Evolutionary conservation across 2,113 vertebrate genomes (phyloP), one percentile per base, ranked within the genome.

Genomic region (Cavia porcellus): DNA sequence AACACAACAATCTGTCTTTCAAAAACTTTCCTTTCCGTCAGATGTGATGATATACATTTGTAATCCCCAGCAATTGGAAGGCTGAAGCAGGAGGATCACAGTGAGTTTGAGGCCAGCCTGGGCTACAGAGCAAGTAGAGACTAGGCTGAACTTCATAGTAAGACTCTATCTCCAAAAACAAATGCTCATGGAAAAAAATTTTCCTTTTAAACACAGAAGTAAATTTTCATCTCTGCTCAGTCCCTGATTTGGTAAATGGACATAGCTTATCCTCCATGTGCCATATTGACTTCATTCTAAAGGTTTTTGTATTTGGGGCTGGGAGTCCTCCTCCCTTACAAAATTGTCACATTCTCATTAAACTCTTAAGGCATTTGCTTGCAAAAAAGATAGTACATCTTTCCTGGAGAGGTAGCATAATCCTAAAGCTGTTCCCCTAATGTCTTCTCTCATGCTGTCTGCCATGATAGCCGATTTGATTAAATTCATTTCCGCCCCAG

Each of bases 401-500:
- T 88, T 82, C 77, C 64, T 19, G 55, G 88, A 92, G 55, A 75
- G 86, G 88, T 55, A 81, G 68, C 57, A 84, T 61, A 59, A 70
- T 24, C 64, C 50, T 87, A 9, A 68, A 89, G 10, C 81, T n/a
- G 14, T 55, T 83, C 22, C 42, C 38, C 52, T 85, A 42, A 59
- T 80, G 84, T 89, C 55, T 59, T 70, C 25, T 97, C 92, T 89
- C 35, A 68, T 74, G 25, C 86, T 79, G 13, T 86, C 64, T 94
- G 84, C 42, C 89, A 50, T 50, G 64, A 45, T 45, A 82, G 83
- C 81, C 68, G 64, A 89, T 75, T 80, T 55, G 64, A 77, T 94
- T 85, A 92, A 64, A 52, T 92, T 95, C 89, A 50, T 91, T 90
- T 90, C 72, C 10, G 64, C n/a, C 75, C 19, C 59, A 55, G 95